Evolutionary conservation across 2,113 vertebrate species (phyloP), one percentile per base, ranked within the genome.

Genomic region (Nerophis lumbriciformis): DNA sequence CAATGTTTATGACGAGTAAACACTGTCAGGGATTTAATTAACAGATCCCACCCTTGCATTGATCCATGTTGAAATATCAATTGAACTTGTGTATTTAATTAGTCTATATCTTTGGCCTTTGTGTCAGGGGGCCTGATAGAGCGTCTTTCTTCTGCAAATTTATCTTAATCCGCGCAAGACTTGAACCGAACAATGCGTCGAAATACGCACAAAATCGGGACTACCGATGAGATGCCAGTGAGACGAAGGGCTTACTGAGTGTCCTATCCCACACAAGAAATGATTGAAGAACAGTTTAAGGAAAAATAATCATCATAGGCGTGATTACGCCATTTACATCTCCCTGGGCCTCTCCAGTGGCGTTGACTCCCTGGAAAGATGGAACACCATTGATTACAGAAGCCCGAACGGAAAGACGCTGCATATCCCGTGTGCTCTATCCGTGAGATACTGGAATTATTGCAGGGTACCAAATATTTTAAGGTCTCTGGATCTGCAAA

Each of bases 21-120:
- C 84, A 88, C 87, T 84, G 87, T 84, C 80, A 82, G 44, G 69
- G 83, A 87, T 87, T 88, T 81, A 89, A 90, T 90, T 86, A 90
- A 80, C 75, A 80, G 77, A 82, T 77, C 77, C 63, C 59, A 64
- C 76, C 63, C 81, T 78, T 13, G 16, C 84, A 87, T 87, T 86
- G 86, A 87, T 90, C 86, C 80, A 48, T 76, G 71, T 76, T 57
- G 80, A 83, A 86, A 83, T 83, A 85, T 85, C 77, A 79, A 81
- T 86, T 77, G 79, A 79, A 70, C 75, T 75, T 71, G 75, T 84
- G 82, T 82, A 77, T 90, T 87, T 89, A 88, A 88, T 90, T 86
- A 82, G 75, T 79, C 77, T 80, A 72, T 85, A 83, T 85, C 81
- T 87, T 77, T 84, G 82, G 76, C 84, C 85, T 85, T 81, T 85